Conservation (phyloP, 2,113 vertebrate genomes). For the Rhegmatorhina hoffmannsi region DNA sequence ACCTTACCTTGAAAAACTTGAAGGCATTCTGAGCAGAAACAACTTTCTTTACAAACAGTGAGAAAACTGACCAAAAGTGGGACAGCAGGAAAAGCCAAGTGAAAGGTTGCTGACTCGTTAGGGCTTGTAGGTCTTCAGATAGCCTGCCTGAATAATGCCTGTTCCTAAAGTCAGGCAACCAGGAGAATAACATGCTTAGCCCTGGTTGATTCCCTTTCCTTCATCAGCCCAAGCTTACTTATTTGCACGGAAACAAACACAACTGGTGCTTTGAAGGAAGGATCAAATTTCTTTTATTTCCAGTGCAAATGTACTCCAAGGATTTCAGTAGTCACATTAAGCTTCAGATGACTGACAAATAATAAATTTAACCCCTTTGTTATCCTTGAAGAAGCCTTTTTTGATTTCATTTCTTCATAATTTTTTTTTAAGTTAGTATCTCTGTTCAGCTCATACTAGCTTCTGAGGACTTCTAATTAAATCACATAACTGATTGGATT, state of each 20-base stretch:
- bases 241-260: background rate
- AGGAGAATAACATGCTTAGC: background rate
- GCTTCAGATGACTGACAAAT: background rate
- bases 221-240: background rate
- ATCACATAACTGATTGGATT: background rate
- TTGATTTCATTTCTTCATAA: background rate
- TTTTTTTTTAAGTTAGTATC: background rate
- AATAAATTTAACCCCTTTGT: background rate
- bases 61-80: background rate
- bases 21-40: background rate
- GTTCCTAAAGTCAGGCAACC: background rate
- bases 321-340: background rate
- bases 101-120: background rate
- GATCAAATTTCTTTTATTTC: background rate
- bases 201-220: background rate
- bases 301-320: background rate
- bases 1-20: background rate
- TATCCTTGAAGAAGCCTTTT: background rate
- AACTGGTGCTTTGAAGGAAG: background rate
- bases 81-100: background rate
- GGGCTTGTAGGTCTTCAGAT: background rate
- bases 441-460: background rate
- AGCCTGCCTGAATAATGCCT: background rate
- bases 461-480: background rate
- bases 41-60: background rate